Percentiles rank a stretch among this genome's conserved stretches.
phyloP scores from a whole-genome alignment of 2,888 invertebrate genomes.

The Cryptocheilus praepositus region DNA sequence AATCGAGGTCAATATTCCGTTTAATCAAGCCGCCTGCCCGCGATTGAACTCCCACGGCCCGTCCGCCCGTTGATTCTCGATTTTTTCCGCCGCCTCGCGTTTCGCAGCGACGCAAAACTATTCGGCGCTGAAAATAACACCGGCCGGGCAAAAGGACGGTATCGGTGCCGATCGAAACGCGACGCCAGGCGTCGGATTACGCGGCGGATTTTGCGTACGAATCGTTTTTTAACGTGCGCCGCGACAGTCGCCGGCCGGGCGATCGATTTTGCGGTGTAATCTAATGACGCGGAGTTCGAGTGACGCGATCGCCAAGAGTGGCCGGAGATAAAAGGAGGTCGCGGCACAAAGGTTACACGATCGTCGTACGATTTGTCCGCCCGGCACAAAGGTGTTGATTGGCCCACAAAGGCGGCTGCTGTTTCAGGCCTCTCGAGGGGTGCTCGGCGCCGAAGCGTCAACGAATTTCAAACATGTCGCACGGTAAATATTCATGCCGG shows the following conservation, averaged over 20 bases:
- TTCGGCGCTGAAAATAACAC: conserved; percentile 33
- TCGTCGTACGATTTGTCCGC: conserved; percentile 29
- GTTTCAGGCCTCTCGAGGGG: too few relatives aligned
- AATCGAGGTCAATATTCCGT: too few relatives aligned
- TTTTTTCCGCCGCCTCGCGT: conserved; percentile 16
- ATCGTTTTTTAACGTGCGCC: conserved; percentile 32
- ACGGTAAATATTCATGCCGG: too few relatives aligned
- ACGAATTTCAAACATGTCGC: too few relatives aligned
- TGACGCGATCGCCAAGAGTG: too few relatives aligned
- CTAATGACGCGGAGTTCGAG: conserved; percentile 33
- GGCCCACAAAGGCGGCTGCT: conserved; percentile 10
- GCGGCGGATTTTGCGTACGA: conserved; percentile 44
- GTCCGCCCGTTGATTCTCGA: neutral
- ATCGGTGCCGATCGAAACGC: conserved; percentile 42
- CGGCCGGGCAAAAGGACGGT: conserved; percentile 19
- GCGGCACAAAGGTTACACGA: conserved; percentile 43
- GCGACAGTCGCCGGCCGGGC: too few relatives aligned
- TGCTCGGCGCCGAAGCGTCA: too few relatives aligned
- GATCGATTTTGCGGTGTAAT: conserved; percentile 36
- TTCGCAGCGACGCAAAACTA: conserved; percentile 29
- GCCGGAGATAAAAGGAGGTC: neutral
- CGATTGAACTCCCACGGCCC: too few relatives aligned
- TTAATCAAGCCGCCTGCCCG: too few relatives aligned
- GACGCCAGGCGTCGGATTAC: conserved; percentile 48
- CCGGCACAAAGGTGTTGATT: conserved; percentile 34